These are phyloP conservation scores for Siderastrea radians DNA, from an alignment of 92 coral and sea anemone species.

Conservation along the genomic window DNA sequence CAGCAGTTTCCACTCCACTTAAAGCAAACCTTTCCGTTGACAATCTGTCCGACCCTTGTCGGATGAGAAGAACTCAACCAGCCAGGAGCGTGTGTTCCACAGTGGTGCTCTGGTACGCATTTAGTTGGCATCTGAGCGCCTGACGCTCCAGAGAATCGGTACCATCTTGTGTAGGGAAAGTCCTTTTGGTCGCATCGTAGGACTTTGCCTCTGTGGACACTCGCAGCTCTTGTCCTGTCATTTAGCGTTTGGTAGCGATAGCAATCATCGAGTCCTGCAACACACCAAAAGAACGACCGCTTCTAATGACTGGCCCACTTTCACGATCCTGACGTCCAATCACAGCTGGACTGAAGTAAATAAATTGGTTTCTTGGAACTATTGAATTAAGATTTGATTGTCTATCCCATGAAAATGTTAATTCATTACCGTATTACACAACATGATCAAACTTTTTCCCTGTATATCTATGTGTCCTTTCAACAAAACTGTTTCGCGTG, in stretches of 20 bases:
- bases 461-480: too few species aligned
- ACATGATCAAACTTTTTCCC: too few species aligned
- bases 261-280: constrained; percentile 26
- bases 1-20: constrained; percentile 63
- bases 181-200: constrained; percentile 50
- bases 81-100: constrained; percentile 47
- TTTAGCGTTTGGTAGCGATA: background rate
- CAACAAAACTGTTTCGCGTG: too few species aligned
- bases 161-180: constrained; percentile 16
- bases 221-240: constrained; percentile 35
- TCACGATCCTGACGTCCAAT: too few species aligned
- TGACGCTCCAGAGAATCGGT: constrained; percentile 46
- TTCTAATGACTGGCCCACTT: too few species aligned
- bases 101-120: constrained; percentile 17
- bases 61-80: constrained; percentile 75
- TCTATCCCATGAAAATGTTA: too few species aligned
- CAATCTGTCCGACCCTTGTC: constrained; percentile 36
- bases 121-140: constrained; percentile 40
- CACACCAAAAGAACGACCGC: background rate
- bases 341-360: too few species aligned
- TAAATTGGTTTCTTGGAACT: too few species aligned
- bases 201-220: constrained; percentile 17
- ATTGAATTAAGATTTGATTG: too few species aligned
- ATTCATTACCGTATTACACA: too few species aligned
- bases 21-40: constrained; percentile 69